Percentiles rank a stretch among this genome's conserved stretches.
Evolutionary conservation across 2,888 invertebrate genomes (phyloP).

Genomic region (Laspeyria flexula): DNA sequence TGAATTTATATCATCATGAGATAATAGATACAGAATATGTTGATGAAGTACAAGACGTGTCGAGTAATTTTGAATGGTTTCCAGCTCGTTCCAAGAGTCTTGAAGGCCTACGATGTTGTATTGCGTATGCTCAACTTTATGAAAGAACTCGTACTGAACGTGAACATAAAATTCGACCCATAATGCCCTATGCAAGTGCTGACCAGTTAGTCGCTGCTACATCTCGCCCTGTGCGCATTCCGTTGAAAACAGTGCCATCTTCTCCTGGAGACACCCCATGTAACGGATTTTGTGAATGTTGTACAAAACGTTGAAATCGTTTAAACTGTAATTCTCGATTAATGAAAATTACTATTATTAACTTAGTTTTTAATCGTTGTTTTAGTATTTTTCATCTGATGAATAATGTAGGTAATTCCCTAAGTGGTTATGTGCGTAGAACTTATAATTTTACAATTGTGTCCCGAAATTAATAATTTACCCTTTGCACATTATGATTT

Average conservation of each 20-base stretch:
- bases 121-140: conserved; percentile 63
- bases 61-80: conserved; percentile 55
- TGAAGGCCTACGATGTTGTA: conserved; percentile 64
- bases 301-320: conserved; percentile 56
- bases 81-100: conserved; percentile 71
- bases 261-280: conserved; percentile 24
- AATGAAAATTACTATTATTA: neutral
- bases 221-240: conserved; percentile 57
- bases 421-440: too few relatives aligned
- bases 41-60: conserved; percentile 64
- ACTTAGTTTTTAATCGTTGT: neutral
- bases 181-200: conserved; percentile 52
- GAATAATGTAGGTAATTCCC: too few relatives aligned
- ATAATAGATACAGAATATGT: conserved; percentile 77
- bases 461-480: too few relatives aligned
- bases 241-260: conserved; percentile 47
- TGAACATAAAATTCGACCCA: conserved; percentile 56
- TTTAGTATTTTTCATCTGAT: neutral
- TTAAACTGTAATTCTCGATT: conserved; percentile 66
- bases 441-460: too few relatives aligned
- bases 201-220: conserved; percentile 58
- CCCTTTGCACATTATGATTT: too few relatives aligned
- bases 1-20: conserved; percentile 82
- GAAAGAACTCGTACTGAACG: conserved; percentile 60
- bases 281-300: conserved; percentile 38